These are phyloP conservation scores for Melanerpes aurifrons DNA, from an alignment of 2,113 vertebrate species.

Conservation along the genomic window DNA sequence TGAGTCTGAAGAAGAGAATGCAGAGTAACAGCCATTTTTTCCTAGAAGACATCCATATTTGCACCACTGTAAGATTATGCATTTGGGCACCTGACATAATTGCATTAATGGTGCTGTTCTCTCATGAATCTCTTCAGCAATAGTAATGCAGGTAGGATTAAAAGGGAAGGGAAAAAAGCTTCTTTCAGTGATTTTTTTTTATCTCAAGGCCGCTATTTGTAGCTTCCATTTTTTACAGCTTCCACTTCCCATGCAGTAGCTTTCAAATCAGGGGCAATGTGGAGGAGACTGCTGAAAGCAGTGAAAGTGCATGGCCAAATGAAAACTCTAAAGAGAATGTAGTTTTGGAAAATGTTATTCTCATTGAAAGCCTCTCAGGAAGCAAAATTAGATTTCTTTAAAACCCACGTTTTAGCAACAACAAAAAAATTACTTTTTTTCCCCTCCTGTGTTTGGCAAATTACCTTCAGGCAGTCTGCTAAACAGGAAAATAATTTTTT, in stretches of 20 bases:
- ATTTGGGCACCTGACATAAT: not conserved
- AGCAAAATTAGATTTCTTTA: slow-evolving; percentile 37
- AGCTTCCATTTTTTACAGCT: not conserved
- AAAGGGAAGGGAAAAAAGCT: not conserved
- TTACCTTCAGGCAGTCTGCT: not conserved
- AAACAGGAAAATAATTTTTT: not conserved
- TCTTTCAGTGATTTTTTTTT: slow-evolving; percentile 9
- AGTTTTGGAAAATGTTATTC: not conserved
- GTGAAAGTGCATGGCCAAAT: not conserved
- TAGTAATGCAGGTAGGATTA: not conserved
- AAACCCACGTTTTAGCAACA: not conserved
- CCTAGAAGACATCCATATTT: not conserved
- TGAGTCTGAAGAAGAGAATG: not conserved
- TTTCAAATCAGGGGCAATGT: slow-evolving; percentile 26
- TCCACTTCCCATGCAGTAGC: not conserved
- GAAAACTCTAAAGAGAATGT: not conserved
- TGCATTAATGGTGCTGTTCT: not conserved
- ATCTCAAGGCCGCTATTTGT: slow-evolving; percentile 4
- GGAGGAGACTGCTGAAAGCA: slow-evolving; percentile 9
- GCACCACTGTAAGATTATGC: not conserved
- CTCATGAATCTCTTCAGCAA: not conserved
- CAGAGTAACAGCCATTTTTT: not conserved
- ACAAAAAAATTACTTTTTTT: not conserved
- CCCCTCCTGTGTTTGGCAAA: not conserved
- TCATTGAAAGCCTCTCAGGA: slow-evolving; percentile 26